Base-by-base conservation (phyloP, 2,113 vertebrate genomes). In the Phyllostomus discolor region DNA sequence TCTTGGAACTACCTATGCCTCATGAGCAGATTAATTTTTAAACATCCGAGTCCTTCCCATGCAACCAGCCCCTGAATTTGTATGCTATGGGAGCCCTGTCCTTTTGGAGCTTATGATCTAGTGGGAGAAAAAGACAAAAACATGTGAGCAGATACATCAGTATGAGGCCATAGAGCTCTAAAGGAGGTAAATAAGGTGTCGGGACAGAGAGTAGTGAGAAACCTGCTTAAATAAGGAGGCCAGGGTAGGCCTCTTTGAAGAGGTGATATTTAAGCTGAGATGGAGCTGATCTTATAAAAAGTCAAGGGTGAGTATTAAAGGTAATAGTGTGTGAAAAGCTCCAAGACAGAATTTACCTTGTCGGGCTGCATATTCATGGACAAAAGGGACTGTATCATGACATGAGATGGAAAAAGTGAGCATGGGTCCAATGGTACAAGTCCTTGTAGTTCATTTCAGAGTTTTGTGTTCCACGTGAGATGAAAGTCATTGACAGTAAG, bases 391-490 rank as follows among this genome's bases (percentile, higher is more conserved):
- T 1, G 10, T 20, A 28, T 35, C 38, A 19, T 38, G 14, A 69
- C 14, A 6, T 15, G 59, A 59, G 87, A 54, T 19, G 57, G 33
- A 48, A 48, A 33, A 48, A 31, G 14, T 3, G 59, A 59, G 19
- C 31, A 1, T 3, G 35, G 4, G 2, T 54, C 69, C 15, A 5
- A 20, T 26, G 38, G 0, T 46, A 6, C 4, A 33, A 48, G 62
- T 33, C 62, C 80, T 19, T 69, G 46, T 38, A 48, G 48, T 78
- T 69, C 59, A 26, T 10, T 50, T 57, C 87, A 10, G 76, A n/a
- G 59, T 69, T 33, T 54, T 59, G 38, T 31, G 33, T 57, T 90
- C 79, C 20, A 0, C 14, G 4, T 69, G 33, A 67, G 70, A 38
- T 10, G 41, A 59, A 22, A 28, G 70, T 41, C 41, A 5, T 24